Base-by-base conservation (phyloP, 2,888 invertebrate genomes). In the Busseola fusca region DNA sequence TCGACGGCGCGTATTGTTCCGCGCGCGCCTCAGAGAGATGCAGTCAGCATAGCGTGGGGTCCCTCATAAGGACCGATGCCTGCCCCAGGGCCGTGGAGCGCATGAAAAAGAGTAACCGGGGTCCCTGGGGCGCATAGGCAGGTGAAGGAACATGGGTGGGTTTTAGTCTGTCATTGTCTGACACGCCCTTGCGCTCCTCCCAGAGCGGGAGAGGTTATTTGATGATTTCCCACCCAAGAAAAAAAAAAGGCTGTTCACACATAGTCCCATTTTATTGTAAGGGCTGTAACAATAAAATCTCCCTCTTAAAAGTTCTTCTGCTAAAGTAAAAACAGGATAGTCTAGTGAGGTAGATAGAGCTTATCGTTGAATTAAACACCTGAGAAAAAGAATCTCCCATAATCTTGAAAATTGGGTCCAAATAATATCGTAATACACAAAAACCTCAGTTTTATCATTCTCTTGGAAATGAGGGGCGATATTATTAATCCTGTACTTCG, bases 401-500 rank as follows among this genome's bases (percentile, higher is more conserved):
- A 25, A 56, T 1, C 72, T 30, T 40, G 45, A 48, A 78, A 64
- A 69, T 60, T 62, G 40, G 58, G 5, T 50, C 37, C 25, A 67
- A 73, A 64, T 60, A 60, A 69, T 71, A 66, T 56, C 56, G 18
- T 70, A 71, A 72, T 65, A 76, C 59, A 63, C 45, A 72, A 81
- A 64, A 79, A 67, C 63, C 81, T 76, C 60, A 71, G 78, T 70
- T 70, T 67, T 76, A 82, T 71, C 77, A 77, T 82, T 84, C 58
- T 40, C 34, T 63, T 69, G 50, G 34, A 80, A 71, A 80, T 52
- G 67, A 72, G 62, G 57, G 64, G 56, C 63, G 72, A 72, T 76
- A 74, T 84, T 76, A 76, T 81, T 84, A 81, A 85, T 82, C 72
- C 68, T 10, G 73, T 69, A 82, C 76, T 76, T 77, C 42, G 50